Base-by-base conservation (phyloP, 2,888 invertebrate genomes). In the Fissipunctia ypsillon region DNA sequence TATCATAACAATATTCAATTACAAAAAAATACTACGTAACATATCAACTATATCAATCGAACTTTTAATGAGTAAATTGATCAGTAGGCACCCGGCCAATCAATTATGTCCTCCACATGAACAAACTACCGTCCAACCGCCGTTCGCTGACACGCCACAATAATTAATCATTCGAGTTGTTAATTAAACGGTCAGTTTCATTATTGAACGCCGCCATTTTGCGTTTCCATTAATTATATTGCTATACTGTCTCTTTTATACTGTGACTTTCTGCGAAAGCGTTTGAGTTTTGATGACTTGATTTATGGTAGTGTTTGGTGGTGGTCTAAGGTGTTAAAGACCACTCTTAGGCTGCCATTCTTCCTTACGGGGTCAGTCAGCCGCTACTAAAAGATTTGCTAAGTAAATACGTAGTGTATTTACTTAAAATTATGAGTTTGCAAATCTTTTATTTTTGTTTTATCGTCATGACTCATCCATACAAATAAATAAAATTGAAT, bases 181-280 rank as follows among this genome's bases (percentile, higher is more conserved):
- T 81, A 81, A 81, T 81, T 83, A 78, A 81, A 78, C 65, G 83
- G 43, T 81, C 70, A 75, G 79, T 66, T 83, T 75, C 74, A 78
- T 71, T 79, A 83, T 41, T 54, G 38, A 35, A 50, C 12, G 43
- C 54, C 67, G 60, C 74, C 68, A 78, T 83, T 81, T 83, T 61
- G 67, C 41, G 19, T 7, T 12, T 69, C 25, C 69, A 68, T 78
- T 73, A 60, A 78, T 73, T 61, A 69, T 73, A 41, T 75, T 75
- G 35, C 19, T 19, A 28, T 22, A 65, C 54, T 61, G 43, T 16
- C 6, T 54, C 2, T 50, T 73, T 41, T 31, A 41, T 14, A n/a
- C 56, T n/a, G 14, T 25, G 56, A 12, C 9, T 50, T 41, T 35
- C 41, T 77, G 56, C 43, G 22, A 63, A 61, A 78, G 25, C 10